These are phyloP conservation scores for Plectrocnemia conspersa DNA, from an alignment of 1,140 invertebrate genomes.

Conservation along the genomic window DNA sequence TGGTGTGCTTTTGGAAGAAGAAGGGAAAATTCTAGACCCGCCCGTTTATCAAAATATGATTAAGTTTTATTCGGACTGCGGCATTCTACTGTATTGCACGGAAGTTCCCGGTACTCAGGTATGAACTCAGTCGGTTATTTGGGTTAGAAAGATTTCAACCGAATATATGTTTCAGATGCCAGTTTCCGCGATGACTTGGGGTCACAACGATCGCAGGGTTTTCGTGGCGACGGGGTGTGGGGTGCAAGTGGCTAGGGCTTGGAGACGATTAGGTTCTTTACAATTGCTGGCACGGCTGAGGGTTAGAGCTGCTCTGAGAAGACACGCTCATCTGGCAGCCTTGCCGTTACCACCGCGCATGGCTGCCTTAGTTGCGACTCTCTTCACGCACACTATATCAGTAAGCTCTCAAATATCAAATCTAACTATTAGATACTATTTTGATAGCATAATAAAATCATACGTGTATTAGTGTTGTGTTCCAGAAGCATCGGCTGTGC, in stretches of 20 bases:
- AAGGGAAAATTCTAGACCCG: slow-evolving; percentile 38
- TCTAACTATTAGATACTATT: background rate
- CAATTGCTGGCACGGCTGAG: slow-evolving; percentile 79
- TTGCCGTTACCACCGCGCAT: slow-evolving; percentile 83
- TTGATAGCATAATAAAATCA: background rate
- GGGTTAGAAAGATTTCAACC: background rate
- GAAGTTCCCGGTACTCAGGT: slow-evolving; percentile 65
- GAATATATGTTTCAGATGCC: slow-evolving; percentile 57
- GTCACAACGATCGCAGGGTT: slow-evolving; percentile 90
- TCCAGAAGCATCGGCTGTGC: slow-evolving; percentile 78
- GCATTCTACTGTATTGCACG: slow-evolving; percentile 68
- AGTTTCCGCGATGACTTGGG: slow-evolving; percentile 93
- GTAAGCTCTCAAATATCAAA: slow-evolving; percentile 62
- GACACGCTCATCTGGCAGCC: slow-evolving; percentile 74
- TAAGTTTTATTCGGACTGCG: slow-evolving; percentile 76
- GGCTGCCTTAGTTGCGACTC: slow-evolving; percentile 74
- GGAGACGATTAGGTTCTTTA: slow-evolving; percentile 80
- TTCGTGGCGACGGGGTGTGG: slow-evolving; percentile 88
- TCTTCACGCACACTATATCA: slow-evolving; percentile 94
- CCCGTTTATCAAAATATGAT: slow-evolving; percentile 62
- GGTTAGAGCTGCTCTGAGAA: slow-evolving; percentile 57
- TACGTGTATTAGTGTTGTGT: slow-evolving; percentile 78
- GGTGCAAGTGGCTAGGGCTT: slow-evolving; percentile 90
- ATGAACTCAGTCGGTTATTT: background rate
- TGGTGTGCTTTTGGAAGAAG: slow-evolving; percentile 56